Conservation (phyloP, 2,797 vertebrate genomes). For the Cirrhinus mrigala region DNA sequence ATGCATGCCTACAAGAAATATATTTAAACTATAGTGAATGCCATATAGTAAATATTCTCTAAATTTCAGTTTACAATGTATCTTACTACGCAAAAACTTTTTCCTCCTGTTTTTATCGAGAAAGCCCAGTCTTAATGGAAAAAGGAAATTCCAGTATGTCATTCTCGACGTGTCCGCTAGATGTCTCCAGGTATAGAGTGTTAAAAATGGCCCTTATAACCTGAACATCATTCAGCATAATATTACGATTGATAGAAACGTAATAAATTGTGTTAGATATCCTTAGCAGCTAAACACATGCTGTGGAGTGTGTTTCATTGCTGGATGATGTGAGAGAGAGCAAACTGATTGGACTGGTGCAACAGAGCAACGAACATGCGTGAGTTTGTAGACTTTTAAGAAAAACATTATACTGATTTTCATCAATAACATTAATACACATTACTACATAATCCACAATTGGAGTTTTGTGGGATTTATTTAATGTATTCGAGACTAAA, state of each 20-base stretch:
- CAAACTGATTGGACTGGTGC: conserved; percentile 89
- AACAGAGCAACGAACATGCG: conserved; percentile 77
- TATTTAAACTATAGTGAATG: background rate
- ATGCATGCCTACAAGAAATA: background rate
- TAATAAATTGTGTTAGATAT: conserved; percentile 32
- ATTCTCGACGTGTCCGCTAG: background rate
- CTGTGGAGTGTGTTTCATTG: conserved; percentile 84
- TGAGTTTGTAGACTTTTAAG: conserved; percentile 68
- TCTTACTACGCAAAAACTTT: background rate
- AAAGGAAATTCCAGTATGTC: background rate
- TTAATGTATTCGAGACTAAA: background rate
- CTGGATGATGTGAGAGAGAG: conserved; percentile 79
- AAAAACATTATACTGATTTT: background rate
- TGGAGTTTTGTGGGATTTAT: no score
- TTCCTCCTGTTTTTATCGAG: background rate
- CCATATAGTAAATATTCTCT: background rate
- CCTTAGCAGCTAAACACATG: conserved; percentile 84
- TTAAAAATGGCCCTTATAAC: background rate
- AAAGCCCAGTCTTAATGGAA: background rate
- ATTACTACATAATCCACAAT: no score
- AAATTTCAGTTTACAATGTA: background rate
- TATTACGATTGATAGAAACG: no score
- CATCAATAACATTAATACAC: background rate
- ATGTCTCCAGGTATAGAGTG: background rate
- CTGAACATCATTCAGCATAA: background rate